Conservation (phyloP, 2,888 invertebrate genomes). For the Drosophila ezoana region DNA sequence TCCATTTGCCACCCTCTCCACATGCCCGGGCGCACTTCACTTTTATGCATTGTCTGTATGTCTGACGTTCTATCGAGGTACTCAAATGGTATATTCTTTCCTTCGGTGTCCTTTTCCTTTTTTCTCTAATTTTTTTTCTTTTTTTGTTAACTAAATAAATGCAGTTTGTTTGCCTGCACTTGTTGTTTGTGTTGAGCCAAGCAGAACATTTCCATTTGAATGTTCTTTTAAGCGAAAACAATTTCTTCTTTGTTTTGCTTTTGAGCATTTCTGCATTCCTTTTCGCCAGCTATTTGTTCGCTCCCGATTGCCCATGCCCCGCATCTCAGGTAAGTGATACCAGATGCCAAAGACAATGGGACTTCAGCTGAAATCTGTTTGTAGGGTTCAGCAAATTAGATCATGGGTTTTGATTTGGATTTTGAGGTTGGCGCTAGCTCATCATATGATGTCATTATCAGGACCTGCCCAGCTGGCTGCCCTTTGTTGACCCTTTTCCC, state of each 20-base stretch:
- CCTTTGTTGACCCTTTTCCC: constrained; percentile 39
- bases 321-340: constrained; percentile 44
- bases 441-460: constrained; percentile 71
- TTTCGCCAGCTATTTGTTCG: constrained; percentile 49
- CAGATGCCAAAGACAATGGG: constrained; percentile 43
- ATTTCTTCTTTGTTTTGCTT: constrained; percentile 82
- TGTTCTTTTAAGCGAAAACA: constrained; percentile 81
- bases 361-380: constrained; percentile 33
- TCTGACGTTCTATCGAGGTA: constrained; percentile 61
- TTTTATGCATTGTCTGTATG: constrained; percentile 78
- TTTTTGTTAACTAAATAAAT: constrained; percentile 73
- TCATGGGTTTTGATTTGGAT: constrained; percentile 71
- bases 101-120: constrained; percentile 32
- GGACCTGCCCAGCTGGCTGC: constrained; percentile 55
- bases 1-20: constrained; percentile 25
- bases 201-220: constrained; percentile 81
- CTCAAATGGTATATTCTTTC: constrained; percentile 73
- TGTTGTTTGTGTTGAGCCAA: constrained; percentile 80
- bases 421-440: constrained; percentile 59
- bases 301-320: not conserved
- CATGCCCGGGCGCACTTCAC: constrained; percentile 67
- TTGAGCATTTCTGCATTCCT: constrained; percentile 50
- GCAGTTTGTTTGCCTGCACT: constrained; percentile 77
- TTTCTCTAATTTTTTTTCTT: not conserved
- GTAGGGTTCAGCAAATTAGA: constrained; percentile 66